A percentile compares a stretch with the other conserved stretches of the same genome.
phyloP scores from a whole-genome alignment of 37 sponge, comb jelly and placozoan species.

The Axinella damicornis region DNA sequence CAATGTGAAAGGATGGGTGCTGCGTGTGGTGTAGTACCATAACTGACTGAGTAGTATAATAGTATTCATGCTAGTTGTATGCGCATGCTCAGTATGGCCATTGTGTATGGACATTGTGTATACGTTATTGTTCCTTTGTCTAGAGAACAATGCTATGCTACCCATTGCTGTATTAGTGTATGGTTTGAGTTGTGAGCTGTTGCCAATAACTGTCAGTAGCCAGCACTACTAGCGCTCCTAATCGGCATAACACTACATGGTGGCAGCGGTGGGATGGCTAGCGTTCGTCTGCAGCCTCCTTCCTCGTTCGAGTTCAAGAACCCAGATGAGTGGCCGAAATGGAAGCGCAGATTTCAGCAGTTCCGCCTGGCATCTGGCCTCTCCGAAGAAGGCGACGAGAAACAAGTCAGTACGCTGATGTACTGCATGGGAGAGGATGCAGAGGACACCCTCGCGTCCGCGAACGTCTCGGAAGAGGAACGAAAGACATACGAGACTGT shows the following conservation, averaged over 20 bases:
- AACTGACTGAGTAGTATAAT: too few species aligned
- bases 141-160: too few species aligned
- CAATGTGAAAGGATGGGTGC: too few species aligned
- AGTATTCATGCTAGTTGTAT: too few species aligned
- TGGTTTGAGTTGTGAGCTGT: too few species aligned
- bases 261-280: constrained; percentile 50
- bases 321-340: constrained; percentile 36
- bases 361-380: constrained; percentile 45
- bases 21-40: too few species aligned
- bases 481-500: constrained; percentile 31
- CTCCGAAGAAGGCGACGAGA: constrained; percentile 1
- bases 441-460: constrained; percentile 31
- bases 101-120: too few species aligned
- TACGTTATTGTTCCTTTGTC: too few species aligned
- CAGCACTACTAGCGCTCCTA: too few species aligned
- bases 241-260: constrained; percentile 49
- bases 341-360: constrained; percentile 27
- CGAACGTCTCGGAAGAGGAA: constrained; percentile 31
- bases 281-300: constrained; percentile 30
- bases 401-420: constrained; percentile 44
- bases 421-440: constrained; percentile 57
- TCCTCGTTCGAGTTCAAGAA: constrained; percentile 26
- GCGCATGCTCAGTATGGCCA: too few species aligned
- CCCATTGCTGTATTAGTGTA: too few species aligned
- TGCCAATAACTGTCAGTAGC: too few species aligned